These are phyloP conservation scores for Aricia artaxerxes DNA, from an alignment of 2,888 invertebrate species.

Conservation along the genomic window DNA sequence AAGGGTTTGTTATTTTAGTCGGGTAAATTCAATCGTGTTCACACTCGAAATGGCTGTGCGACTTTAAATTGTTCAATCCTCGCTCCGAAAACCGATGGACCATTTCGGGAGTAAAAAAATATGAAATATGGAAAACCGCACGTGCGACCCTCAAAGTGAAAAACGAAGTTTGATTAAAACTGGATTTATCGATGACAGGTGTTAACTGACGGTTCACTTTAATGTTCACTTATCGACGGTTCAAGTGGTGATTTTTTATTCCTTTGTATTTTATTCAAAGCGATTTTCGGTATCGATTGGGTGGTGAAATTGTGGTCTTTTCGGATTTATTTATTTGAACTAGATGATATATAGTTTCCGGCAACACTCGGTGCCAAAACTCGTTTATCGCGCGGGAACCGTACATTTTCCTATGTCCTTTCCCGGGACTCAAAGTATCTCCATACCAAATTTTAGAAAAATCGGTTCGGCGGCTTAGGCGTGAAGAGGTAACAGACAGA, in stretches of 20 bases:
- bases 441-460: too few relatives aligned
- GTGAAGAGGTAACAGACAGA: too few relatives aligned
- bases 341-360: too few relatives aligned
- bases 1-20: background rate
- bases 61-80: slow-evolving; percentile 3
- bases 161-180: slow-evolving; percentile 3
- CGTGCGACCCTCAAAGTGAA: background rate
- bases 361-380: too few relatives aligned
- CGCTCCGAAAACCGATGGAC: background rate
- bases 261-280: background rate
- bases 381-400: too few relatives aligned
- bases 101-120: background rate
- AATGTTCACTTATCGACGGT: background rate
- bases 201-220: background rate
- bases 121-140: slow-evolving; percentile 4
- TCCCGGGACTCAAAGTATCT: too few relatives aligned
- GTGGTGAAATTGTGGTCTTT: background rate
- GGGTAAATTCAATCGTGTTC: background rate
- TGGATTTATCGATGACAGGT: background rate
- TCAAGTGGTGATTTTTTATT: background rate
- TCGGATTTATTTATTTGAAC: background rate
- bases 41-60: background rate
- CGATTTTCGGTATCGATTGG: background rate
- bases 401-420: too few relatives aligned
- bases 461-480: too few relatives aligned